Evolutionary conservation across 2,888 invertebrate species (phyloP), one percentile per base, ranked within the genome.

Genomic region (Formica aserva): DNA sequence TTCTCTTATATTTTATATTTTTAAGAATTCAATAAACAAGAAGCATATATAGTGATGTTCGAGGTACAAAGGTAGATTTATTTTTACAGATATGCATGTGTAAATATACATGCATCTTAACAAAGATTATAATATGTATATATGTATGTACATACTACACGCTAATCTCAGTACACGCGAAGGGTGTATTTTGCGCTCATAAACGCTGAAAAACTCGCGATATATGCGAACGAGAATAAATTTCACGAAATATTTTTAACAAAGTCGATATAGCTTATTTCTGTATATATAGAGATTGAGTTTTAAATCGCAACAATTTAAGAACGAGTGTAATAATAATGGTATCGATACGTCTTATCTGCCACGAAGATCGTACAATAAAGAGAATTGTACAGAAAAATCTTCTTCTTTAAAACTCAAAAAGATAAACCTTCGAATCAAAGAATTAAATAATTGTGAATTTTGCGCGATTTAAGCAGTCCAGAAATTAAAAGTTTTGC

Each of bases 31-130:
- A 29, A 75, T 48, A 45, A 15, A 75, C 2, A 75, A 75, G n/a
- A 26, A 62, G 18, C 13, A 35, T n/a, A 67, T n/a, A 67, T 13
- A 67, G 9, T 3, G 8, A 32, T 15, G 3, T 60, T 60, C 60
- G 29, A 62, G 60, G 78, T 80, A 80, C 71, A 80, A 80, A 80
- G 78, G 26, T 80, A 71, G 26, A 80, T 71, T 80, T 80, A 57
- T 80, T 80, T 78, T 80, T 13, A 60, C 32, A 80, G 29, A 13
- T 80, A 71, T 62, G 71, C 71, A 80, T 26, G 35, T 26, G 32
- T 78, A 77, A 29, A 77, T 78, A 32, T 78, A 78, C 69, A 78
- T 78, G 45, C 45, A 22, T 78, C 38, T 77, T 60, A 69, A 78
- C 32, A 78, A 69, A 71, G 45, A 69, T 45, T 45, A 60, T 41